Evolutionary conservation across 2,888 invertebrate species (phyloP).

Genomic region (Erpobdella octoculata): DNA sequence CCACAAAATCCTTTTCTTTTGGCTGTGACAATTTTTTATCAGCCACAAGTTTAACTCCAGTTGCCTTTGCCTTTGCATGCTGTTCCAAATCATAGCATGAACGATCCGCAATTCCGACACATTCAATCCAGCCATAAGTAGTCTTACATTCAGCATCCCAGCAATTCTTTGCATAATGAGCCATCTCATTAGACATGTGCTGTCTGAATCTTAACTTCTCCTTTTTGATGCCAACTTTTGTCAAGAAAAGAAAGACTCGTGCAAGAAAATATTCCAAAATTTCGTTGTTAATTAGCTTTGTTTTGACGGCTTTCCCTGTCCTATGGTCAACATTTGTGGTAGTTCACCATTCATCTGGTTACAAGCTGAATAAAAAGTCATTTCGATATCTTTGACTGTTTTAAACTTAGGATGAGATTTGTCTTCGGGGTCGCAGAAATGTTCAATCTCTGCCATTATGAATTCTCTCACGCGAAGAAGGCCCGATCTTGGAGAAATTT

Average conservation of each 20-base stretch:
- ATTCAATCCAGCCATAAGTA: slow-evolving; percentile 76
- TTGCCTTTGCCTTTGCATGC: slow-evolving; percentile 85
- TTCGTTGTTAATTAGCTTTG: slow-evolving; percentile 83
- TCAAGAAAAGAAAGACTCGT: slow-evolving; percentile 78
- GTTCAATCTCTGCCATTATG: slow-evolving; percentile 99
- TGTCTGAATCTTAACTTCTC: slow-evolving; percentile 85
- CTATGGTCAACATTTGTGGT: slow-evolving; percentile 69
- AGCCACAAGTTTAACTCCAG: slow-evolving; percentile 80
- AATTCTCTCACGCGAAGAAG: slow-evolving; percentile 91
- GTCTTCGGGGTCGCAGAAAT: slow-evolving; percentile 85
- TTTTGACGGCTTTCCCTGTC: slow-evolving; percentile 73
- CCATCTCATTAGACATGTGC: slow-evolving; percentile 99
- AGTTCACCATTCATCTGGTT: slow-evolving; percentile 94
- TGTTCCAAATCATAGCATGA: slow-evolving; percentile 93
- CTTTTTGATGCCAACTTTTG: slow-evolving; percentile 76
- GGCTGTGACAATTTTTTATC: slow-evolving; percentile 83
- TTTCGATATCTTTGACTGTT: slow-evolving; percentile 63
- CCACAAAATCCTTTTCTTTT: slow-evolving; percentile 33
- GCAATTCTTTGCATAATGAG: slow-evolving; percentile 97
- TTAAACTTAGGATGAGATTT: slow-evolving; percentile 79
- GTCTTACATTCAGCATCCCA: slow-evolving; percentile 99
- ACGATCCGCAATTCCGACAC: slow-evolving; percentile 96
- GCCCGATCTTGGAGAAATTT: slow-evolving; percentile 95
- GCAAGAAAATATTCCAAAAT: slow-evolving; percentile 97
- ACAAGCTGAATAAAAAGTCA: slow-evolving; percentile 85